Evolutionary conservation across 2,797 vertebrate species (phyloP), one percentile per base, ranked within the genome.

Genomic region (Myotis planiceps): DNA sequence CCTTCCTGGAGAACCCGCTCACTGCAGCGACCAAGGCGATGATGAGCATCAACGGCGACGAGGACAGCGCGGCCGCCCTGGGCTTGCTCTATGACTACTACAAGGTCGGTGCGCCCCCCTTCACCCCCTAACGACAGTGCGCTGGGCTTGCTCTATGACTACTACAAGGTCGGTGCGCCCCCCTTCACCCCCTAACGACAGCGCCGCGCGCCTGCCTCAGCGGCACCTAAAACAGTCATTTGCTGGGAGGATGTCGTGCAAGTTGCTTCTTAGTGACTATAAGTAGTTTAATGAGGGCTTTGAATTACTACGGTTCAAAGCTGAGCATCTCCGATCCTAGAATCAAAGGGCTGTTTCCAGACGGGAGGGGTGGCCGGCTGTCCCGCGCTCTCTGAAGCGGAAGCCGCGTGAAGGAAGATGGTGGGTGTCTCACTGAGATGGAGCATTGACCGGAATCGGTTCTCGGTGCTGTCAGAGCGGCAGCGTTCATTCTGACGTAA

Each of bases 11-110:
- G 98, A 99, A 99, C 98, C 99, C 99, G 0, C 99, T 99, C 97
- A 99, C 99, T 0, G 99, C 99, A 0, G 99, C 99, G 85, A 99
- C 99, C 98, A 99, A 99, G 98, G 99, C 99, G 76, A 99, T 99
- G 99, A 99, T 99, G 99, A 99, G 99, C 98, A 99, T 99, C 97
- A 99, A 99, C 1, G 99, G 99, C 0, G 99, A 99, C 12, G 99
- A 99, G 91, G 99, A 99, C 98, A 99, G 99, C 0, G 99, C 99
- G 0, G 99, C 99, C 0, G 99, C 99, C 1, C 98, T 99, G 0
- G 99, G 99, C 47, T 98, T 99, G 92, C 99, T 99, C 21, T 99
- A 99, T 2, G 99, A 99, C 98, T 99, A 99, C 97, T 99, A 99
- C 94, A 99, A 99, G 99, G 99, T 99, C 97, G 39, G 63, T 75